Evolutionary conservation across 2,888 invertebrate species (phyloP).

Genomic region (Caenorhabditis wallacei): DNA sequence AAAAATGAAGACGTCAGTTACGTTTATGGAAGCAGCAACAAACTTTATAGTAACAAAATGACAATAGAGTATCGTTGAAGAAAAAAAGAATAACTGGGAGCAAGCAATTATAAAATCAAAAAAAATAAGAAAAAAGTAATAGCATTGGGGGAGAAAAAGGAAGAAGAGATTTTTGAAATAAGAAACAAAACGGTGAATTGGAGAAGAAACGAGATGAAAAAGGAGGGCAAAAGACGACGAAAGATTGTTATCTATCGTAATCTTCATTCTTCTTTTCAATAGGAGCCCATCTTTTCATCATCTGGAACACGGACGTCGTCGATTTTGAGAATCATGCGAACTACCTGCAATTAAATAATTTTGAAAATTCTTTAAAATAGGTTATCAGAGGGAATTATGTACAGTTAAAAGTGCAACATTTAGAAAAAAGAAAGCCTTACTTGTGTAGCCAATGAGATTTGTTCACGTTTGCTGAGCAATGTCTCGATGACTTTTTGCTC

Average conservation of each 20-base stretch:
- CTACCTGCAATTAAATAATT: constrained; percentile 86
- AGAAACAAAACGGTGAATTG: constrained; percentile 21
- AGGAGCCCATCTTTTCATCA: constrained; percentile 79
- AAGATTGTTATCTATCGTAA: constrained; percentile 54
- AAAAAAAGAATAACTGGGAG: constrained; percentile 43
- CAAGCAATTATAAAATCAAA: constrained; percentile 32
- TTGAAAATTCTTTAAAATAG: not conserved
- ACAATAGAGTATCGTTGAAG: constrained; percentile 59
- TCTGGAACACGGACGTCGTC: constrained; percentile 92
- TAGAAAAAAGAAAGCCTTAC: too few relatives aligned
- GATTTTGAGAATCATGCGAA: constrained; percentile 99
- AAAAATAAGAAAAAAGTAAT: constrained; percentile 37
- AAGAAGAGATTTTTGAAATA: constrained; percentile 14
- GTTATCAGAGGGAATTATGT: not conserved
- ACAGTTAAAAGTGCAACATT: not conserved
- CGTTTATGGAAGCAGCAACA: constrained; percentile 43
- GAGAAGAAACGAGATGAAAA: constrained; percentile 18
- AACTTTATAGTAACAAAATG: constrained; percentile 63
- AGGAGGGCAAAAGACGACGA: constrained; percentile 14
- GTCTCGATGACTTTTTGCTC: constrained; percentile 95
- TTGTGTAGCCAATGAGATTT: constrained; percentile 96
- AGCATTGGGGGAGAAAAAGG: constrained; percentile 33
- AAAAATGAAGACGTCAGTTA: not conserved
- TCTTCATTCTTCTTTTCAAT: constrained; percentile 36
- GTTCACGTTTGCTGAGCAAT: constrained; percentile 96